A percentile compares a stretch with the other conserved stretches of the same genome.
Conservation (phyloP, 2,888 invertebrate species). For the Serripes groenlandicus region DNA sequence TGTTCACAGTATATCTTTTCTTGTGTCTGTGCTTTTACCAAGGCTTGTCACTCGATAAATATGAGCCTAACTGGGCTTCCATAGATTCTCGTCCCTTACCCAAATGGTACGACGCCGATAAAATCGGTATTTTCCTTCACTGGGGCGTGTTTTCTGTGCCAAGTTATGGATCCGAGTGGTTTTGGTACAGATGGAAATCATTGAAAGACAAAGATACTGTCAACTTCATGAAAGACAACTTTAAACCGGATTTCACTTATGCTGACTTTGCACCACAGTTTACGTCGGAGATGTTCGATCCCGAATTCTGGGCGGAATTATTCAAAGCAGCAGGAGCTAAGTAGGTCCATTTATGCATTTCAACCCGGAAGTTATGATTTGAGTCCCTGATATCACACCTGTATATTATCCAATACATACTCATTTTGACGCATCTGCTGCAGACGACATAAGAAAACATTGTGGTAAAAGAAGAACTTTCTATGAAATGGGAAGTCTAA, state of each 20-base stretch:
- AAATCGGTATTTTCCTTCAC: slow-evolving; percentile 87
- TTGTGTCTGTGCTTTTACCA: background rate
- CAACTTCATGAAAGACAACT: slow-evolving; percentile 93
- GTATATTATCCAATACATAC: too few species aligned
- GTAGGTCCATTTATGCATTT: too few species aligned
- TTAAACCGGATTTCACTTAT: slow-evolving; percentile 94
- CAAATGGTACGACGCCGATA: slow-evolving; percentile 87
- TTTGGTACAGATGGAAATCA: slow-evolving; percentile 93
- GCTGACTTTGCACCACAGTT: slow-evolving; percentile 96
- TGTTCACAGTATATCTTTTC: background rate
- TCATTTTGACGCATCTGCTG: too few species aligned
- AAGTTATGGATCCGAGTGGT: slow-evolving; percentile 91
- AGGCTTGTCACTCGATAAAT: slow-evolving; percentile 28
- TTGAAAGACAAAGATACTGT: slow-evolving; percentile 69
- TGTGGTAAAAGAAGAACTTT: too few species aligned
- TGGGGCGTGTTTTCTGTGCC: slow-evolving; percentile 87
- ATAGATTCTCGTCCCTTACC: slow-evolving; percentile 86
- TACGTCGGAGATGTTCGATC: slow-evolving; percentile 94
- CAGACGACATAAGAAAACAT: too few species aligned
- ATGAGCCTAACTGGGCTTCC: slow-evolving; percentile 78
- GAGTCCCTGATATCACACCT: too few species aligned
- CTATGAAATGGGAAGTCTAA: too few species aligned
- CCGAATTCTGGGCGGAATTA: slow-evolving; percentile 93
- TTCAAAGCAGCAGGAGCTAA: slow-evolving; percentile 95
- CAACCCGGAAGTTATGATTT: too few species aligned